Evolutionary conservation across 1,140 invertebrate genomes (phyloP).

Genomic region (Palaemon carinicauda): DNA sequence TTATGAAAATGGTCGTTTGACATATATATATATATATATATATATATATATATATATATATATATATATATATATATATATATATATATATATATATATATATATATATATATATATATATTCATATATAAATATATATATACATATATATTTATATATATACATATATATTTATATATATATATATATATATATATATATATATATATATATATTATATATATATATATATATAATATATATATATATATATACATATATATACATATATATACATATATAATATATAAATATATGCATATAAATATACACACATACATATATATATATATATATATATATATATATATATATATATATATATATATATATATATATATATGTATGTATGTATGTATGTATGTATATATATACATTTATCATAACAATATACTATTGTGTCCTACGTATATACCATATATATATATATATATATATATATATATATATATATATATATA

Average conservation of each 20-base stretch:
- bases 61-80: conserved; percentile 6
- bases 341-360: background rate
- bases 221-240: background rate
- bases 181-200: conserved; percentile 35
- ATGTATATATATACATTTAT: conserved; percentile 20
- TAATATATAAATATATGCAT: background rate
- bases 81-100: background rate
- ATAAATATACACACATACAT: background rate
- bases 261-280: background rate
- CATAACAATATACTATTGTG: background rate
- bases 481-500: conserved; percentile 35
- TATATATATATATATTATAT: conserved; percentile 32
- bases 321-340: background rate
- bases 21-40: conserved; percentile 17
- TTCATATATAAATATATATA: background rate
- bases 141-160: conserved; percentile 19
- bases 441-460: background rate
- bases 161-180: conserved; percentile 25
- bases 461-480: conserved; percentile 27
- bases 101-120: background rate
- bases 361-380: background rate
- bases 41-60: conserved; percentile 19
- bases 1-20: too few species aligned
- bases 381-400: conserved; percentile 9
- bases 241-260: conserved; percentile 24